Conservation (phyloP, 64 coral and sea anemone species). For the Dendrophyllia cribrosa region DNA sequence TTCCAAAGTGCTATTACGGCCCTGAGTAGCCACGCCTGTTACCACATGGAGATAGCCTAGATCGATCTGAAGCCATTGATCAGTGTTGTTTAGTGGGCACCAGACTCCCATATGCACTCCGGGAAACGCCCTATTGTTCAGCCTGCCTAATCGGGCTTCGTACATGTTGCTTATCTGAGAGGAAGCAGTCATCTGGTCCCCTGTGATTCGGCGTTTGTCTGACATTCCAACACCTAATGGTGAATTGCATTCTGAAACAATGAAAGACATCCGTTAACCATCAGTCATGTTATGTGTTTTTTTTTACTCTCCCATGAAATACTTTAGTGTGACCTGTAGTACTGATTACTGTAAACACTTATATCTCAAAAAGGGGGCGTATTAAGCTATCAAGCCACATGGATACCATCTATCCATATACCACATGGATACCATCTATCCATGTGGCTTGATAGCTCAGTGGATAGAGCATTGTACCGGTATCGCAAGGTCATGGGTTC, state of each 20-base stretch:
- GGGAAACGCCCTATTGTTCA: constrained; percentile 28
- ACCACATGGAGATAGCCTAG: constrained; percentile 58
- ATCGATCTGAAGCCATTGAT: constrained; percentile 75
- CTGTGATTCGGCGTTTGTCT: constrained; percentile 6
- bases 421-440: too few species aligned
- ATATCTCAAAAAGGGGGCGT: too few species aligned
- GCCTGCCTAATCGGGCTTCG: constrained; percentile 30
- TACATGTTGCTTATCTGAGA: constrained; percentile 53
- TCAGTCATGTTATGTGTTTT: background rate
- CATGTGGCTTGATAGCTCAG: too few species aligned
- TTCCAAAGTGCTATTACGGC: constrained; percentile 27
- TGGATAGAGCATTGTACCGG: too few species aligned
- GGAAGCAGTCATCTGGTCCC: constrained; percentile 37
- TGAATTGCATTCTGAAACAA: constrained; percentile 58
- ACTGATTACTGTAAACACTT: too few species aligned
- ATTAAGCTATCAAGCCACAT: too few species aligned
- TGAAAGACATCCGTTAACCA: too few species aligned
- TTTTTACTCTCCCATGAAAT: background rate
- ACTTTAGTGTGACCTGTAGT: too few species aligned
- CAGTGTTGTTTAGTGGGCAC: constrained; percentile 60
- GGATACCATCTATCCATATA: too few species aligned
- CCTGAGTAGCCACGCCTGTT: constrained; percentile 67
- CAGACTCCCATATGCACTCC: constrained; percentile 28
- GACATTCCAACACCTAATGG: constrained; percentile 32
- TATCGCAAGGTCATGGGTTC: too few species aligned